These are phyloP conservation scores for Tychaedon coryphoeus DNA, from an alignment of 2,113 vertebrate species.

Conservation along the genomic window DNA sequence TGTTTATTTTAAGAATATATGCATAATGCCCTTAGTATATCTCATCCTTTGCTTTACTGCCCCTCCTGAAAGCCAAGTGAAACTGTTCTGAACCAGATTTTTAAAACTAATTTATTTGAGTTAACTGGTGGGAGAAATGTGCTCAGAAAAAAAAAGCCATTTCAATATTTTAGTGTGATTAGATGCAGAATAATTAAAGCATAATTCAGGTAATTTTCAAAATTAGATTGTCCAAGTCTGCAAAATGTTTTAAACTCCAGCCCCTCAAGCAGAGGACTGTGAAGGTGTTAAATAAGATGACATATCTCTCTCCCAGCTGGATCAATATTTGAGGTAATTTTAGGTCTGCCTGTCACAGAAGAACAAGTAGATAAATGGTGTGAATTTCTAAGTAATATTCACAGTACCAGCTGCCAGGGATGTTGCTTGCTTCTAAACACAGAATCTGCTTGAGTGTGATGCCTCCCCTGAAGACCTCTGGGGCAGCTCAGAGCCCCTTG, in stretches of 20 bases:
- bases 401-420: not conserved
- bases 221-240: not conserved
- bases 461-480: not conserved
- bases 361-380: not conserved
- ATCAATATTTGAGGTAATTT: conserved; percentile 26
- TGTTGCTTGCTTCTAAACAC: not conserved
- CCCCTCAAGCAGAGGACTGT: not conserved
- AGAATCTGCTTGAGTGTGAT: not conserved
- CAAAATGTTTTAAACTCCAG: not conserved
- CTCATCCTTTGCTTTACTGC: not conserved
- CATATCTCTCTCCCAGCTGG: not conserved
- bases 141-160: conserved; percentile 36
- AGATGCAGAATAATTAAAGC: conserved; percentile 36
- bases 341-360: not conserved
- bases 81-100: not conserved
- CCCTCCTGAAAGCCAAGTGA: not conserved
- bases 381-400: conserved; percentile 4
- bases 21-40: not conserved
- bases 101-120: conserved; percentile 27
- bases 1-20: not conserved
- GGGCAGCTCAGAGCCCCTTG: not conserved
- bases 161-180: conserved; percentile 30
- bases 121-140: not conserved
- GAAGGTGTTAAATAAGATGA: not conserved
- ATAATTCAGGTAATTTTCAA: not conserved